Evolutionary conservation across 2,113 vertebrate genomes (phyloP), one percentile per base, ranked within the genome.

Genomic region (Cololabis saira): DNA sequence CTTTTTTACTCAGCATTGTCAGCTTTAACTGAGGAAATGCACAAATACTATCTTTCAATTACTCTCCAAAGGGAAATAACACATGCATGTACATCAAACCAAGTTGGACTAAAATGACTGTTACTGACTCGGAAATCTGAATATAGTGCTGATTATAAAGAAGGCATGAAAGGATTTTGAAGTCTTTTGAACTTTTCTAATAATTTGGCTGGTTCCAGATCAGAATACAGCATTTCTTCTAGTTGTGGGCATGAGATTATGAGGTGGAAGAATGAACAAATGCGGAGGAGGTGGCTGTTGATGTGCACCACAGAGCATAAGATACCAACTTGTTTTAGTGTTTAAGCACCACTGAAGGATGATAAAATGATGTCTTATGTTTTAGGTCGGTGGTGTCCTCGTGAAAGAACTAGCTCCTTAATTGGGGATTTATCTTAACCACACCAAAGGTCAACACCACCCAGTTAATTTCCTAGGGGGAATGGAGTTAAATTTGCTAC

Each of bases 371-470:
- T 79, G 72, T 51, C 21, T 79, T 81, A 47, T 63, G 51, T 80
- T 64, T 66, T 21, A 37, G 63, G 63, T 70, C 21, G 54, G 58
- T 52, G 59, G 62, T 17, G 43, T 79, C 71, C 61, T 75, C 44
- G 15, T 72, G 76, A 57, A 67, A 73, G 15, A 33, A 66, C 19
- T 45, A 37, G 56, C 50, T 79, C 44, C 64, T 3, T 19, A 77
- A 55, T 61, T 71, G 27, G 51, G 43, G 64, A 58, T 83, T 84
- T 67, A 71, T 88, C 84, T 84, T 77, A 61, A 78, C 83, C 80
- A 67, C 66, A 63, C 70, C 72, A 76, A 77, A 90, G 73, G 82
- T 84, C 82, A 83, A 79, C 72, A 70, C 82, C 67, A 33, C 51
- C 54, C 65, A 63, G 49, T 67, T 71, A 49, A 71, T 86, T 67